Base-by-base conservation (phyloP, 2,888 invertebrate genomes). In the Myopa testacea region DNA sequence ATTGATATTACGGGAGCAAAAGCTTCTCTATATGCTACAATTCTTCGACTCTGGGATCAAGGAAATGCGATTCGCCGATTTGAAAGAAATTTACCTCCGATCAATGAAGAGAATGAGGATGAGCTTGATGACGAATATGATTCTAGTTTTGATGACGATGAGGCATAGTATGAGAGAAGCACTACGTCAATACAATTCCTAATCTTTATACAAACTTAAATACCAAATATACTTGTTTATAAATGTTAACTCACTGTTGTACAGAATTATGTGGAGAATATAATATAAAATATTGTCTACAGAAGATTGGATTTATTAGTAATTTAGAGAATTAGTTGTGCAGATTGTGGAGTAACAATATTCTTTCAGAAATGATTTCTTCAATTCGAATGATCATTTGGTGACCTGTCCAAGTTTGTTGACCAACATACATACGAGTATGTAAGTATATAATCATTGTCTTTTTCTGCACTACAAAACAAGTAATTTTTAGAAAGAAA, bases 191-290 rank as follows among this genome's bases (percentile, higher is more conserved):
- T 80, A 79, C 70, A 63, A 71, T 19, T 73, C n/a, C n/a, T n/a
- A n/a, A n/a, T n/a, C 26, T 1, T 26, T 26, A 26, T 26, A 26
- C 26, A 26, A 77, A 79, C 26, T 71, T 78, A 7, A 76, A 78
- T 45, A 78, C 77, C 77, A 81, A 82, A 78, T 78, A 60, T 63
- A 62, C 71, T 68, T 81, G 80, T 75, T 82, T 77, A 80, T 69
- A 26, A 52, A 52, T 67, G 50, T n/a, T n/a, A 50, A 26, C 26
- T 26, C 2, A 34, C 8, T 63, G 8, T 52, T 71, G 10, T 50
- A 62, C 63, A 50, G 62, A 63, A 58, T 75, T 68, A 55, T 37
- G 40, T 26, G 50, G 26, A 26, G 26, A 26, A 26, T 62, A n/a
- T n/a, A n/a, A n/a, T n/a, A 34, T 34, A 12, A 40, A 26, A 63